Evolutionary conservation across 2,888 invertebrate species (phyloP).

Genomic region (Thereva nobilitata): DNA sequence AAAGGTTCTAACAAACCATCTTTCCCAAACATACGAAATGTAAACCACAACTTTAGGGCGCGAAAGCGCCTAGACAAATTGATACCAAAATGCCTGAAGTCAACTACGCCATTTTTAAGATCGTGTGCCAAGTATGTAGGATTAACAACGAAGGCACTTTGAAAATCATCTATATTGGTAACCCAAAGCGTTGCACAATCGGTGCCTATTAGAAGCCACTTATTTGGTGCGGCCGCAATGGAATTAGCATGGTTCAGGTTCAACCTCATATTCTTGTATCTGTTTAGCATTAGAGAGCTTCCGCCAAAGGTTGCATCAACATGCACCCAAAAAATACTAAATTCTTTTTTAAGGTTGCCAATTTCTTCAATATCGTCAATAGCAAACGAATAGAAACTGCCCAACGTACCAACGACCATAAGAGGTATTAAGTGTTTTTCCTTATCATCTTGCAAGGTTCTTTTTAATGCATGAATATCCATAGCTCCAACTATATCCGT

Average conservation of each 20-base stretch:
- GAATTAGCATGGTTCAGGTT: constrained; percentile 73
- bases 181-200: constrained; percentile 81
- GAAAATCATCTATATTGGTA: constrained; percentile 69
- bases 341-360: constrained; percentile 65
- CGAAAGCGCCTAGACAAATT: constrained; percentile 77
- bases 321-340: constrained; percentile 71
- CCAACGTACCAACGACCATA: constrained; percentile 74
- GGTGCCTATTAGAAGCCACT: constrained; percentile 78
- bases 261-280: constrained; percentile 66
- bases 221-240: constrained; percentile 80
- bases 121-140: constrained; percentile 78
- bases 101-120: constrained; percentile 65
- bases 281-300: constrained; percentile 77
- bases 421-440: constrained; percentile 73
- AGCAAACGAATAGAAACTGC: constrained; percentile 75
- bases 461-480: constrained; percentile 62
- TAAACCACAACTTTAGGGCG: constrained; percentile 79
- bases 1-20: neutral
- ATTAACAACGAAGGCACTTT: constrained; percentile 75
- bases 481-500: constrained; percentile 67
- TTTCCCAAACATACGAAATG: constrained; percentile 8
- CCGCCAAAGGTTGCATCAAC: constrained; percentile 82
- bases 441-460: constrained; percentile 68
- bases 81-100: constrained; percentile 78
- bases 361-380: constrained; percentile 76